Evolutionary conservation across 1,140 invertebrate genomes (phyloP).

Genomic region (Cryptotermes secundus): DNA sequence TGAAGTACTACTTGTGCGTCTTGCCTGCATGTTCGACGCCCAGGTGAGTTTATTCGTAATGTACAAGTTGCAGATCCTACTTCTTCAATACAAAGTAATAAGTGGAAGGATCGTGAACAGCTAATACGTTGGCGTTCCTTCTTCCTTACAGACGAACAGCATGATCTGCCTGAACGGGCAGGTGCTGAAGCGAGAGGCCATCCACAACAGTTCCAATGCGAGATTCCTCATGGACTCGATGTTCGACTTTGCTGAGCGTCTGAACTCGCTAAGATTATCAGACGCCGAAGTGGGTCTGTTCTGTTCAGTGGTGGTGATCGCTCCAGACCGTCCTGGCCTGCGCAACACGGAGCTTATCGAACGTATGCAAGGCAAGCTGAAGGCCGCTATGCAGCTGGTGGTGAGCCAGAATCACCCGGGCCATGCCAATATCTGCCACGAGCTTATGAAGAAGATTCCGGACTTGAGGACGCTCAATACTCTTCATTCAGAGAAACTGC

Average conservation of each 20-base stretch:
- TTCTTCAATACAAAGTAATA: background rate
- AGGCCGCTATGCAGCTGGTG: conserved; percentile 81
- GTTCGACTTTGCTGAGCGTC: conserved; percentile 94
- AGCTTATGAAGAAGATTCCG: conserved; percentile 91
- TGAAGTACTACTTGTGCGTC: conserved; percentile 86
- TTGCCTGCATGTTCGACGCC: conserved; percentile 92
- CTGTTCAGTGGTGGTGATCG: conserved; percentile 92
- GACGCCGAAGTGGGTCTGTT: conserved; percentile 93
- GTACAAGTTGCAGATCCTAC: background rate
- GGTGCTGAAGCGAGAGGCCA: conserved; percentile 84
- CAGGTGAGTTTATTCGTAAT: conserved; percentile 49
- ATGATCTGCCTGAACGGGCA: conserved; percentile 93
- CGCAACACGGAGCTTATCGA: conserved; percentile 89
- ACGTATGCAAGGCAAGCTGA: conserved; percentile 87
- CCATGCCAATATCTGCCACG: conserved; percentile 75
- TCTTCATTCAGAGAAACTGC: conserved; percentile 91
- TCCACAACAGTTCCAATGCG: conserved; percentile 87
- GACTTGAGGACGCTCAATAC: conserved; percentile 94
- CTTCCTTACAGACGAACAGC: conserved; percentile 65
- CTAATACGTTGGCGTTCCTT: conserved; percentile 24
- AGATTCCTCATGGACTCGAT: conserved; percentile 94
- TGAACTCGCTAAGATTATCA: conserved; percentile 84
- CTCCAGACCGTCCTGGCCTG: conserved; percentile 88
- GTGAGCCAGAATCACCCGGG: conserved; percentile 82
- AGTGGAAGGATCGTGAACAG: background rate